A percentile compares a stretch with the other conserved stretches of the same genome.
Evolutionary conservation across 2,113 vertebrate species (phyloP).

Genomic region (Strigops habroptila): DNA sequence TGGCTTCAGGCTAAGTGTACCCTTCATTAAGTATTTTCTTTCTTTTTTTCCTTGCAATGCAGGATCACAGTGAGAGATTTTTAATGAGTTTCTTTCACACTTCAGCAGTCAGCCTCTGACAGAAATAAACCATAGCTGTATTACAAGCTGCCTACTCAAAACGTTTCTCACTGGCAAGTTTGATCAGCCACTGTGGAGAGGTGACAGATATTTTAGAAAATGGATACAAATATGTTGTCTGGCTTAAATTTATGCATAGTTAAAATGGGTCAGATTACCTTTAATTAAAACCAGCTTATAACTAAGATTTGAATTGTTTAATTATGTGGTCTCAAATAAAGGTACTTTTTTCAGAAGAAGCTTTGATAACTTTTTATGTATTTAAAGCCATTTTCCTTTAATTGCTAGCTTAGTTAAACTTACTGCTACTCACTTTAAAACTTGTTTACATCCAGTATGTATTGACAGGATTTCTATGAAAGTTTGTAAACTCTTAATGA

Average conservation of each 20-base stretch:
- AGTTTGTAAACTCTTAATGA: neutral
- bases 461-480: neutral
- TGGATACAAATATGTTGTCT: slow-evolving; percentile 43
- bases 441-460: neutral
- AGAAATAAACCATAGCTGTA: slow-evolving; percentile 73
- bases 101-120: slow-evolving; percentile 71
- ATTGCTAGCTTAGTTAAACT: neutral
- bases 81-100: slow-evolving; percentile 83
- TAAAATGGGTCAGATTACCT: slow-evolving; percentile 7
- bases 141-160: slow-evolving; percentile 72
- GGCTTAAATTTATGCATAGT: neutral
- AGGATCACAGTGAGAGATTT: slow-evolving; percentile 78
- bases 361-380: neutral
- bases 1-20: slow-evolving; percentile 59
- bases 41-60: slow-evolving; percentile 40
- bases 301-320: neutral
- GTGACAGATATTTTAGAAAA: slow-evolving; percentile 61
- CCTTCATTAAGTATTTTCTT: slow-evolving; percentile 71
- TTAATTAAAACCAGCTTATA: neutral
- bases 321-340: neutral
- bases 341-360: neutral
- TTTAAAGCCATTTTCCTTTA: neutral
- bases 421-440: neutral
- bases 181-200: slow-evolving; percentile 66
- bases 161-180: slow-evolving; percentile 71